These are phyloP conservation scores for Procavia capensis DNA, from an alignment of 2,113 vertebrate species.

Conservation along the genomic window DNA sequence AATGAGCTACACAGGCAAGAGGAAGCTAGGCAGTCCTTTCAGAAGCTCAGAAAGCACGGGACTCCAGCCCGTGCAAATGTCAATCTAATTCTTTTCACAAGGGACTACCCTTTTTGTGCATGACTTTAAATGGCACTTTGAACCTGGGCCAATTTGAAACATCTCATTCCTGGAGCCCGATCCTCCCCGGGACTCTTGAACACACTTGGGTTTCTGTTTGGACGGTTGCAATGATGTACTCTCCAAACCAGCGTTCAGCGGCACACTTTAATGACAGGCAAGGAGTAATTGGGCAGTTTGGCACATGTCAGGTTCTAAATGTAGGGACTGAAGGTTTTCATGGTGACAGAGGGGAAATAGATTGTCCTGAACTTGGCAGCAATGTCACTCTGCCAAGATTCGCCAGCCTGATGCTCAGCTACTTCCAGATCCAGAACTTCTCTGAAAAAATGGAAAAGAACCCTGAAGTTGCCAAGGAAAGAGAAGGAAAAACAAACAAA, in stretches of 20 bases:
- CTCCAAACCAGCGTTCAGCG: slow-evolving; percentile 61
- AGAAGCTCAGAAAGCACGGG: not conserved
- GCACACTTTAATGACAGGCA: slow-evolving; percentile 55
- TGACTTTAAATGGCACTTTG: slow-evolving; percentile 73
- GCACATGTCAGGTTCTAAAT: slow-evolving; percentile 64
- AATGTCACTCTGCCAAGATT: not conserved
- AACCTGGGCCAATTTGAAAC: slow-evolving; percentile 67
- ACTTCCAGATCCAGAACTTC: slow-evolving; percentile 17
- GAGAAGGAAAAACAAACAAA: too few species aligned
- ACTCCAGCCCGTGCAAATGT: not conserved
- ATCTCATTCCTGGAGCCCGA: not conserved
- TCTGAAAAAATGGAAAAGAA: slow-evolving; percentile 29
- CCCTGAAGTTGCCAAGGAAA: not conserved
- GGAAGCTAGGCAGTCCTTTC: too few species aligned
- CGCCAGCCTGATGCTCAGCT: slow-evolving; percentile 28
- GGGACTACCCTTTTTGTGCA: not conserved
- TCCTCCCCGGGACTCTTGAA: slow-evolving; percentile 51
- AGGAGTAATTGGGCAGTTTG: slow-evolving; percentile 63
- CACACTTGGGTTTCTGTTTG: slow-evolving; percentile 65
- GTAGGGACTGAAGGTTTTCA: slow-evolving; percentile 59
- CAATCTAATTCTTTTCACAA: slow-evolving; percentile 43
- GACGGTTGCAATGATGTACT: slow-evolving; percentile 59
- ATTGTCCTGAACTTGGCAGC: slow-evolving; percentile 71
- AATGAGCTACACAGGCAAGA: not conserved
- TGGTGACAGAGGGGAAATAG: slow-evolving; percentile 48